phyloP scores from a whole-genome alignment of 2,797 vertebrate species.

The Tamandua tetradactyla region DNA sequence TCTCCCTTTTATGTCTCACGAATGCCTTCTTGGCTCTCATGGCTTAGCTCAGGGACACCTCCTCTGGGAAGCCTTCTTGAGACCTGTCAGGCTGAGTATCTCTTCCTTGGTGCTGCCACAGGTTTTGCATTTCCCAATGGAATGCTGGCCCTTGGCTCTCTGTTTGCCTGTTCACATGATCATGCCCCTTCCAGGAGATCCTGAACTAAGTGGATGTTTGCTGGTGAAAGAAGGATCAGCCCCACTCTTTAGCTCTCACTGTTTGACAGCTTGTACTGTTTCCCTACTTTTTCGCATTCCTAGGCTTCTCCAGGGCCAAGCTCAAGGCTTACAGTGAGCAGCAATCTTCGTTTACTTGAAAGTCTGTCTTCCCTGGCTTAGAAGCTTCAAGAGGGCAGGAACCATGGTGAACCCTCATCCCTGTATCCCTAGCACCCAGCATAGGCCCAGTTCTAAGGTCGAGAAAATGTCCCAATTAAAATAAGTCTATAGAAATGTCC shows the following conservation, averaged over 20 bases:
- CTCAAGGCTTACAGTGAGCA: not conserved
- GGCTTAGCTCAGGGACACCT: not conserved
- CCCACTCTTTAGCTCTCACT: not conserved
- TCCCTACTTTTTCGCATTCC: not conserved
- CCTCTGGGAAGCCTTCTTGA: not conserved
- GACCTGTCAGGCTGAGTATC: not conserved
- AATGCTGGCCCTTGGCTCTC: not conserved
- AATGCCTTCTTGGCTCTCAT: not conserved
- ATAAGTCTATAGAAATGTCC: too few species aligned
- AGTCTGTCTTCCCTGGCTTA: not conserved
- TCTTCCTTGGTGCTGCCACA: not conserved
- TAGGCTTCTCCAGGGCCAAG: not conserved
- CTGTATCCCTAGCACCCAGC: too few species aligned
- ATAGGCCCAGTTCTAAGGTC: not conserved
- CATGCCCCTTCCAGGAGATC: not conserved
- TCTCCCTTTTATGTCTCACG: not conserved
- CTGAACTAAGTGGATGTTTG: not conserved
- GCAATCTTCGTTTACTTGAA: not conserved
- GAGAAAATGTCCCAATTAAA: too few species aligned
- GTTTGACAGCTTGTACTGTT: not conserved
- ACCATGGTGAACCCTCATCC: not conserved
- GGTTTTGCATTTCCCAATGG: not conserved
- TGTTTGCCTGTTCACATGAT: not conserved
- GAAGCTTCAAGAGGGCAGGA: not conserved
- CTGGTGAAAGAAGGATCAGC: not conserved